Conservation (phyloP, 2,797 vertebrate genomes). For the Molossus molossus region DNA sequence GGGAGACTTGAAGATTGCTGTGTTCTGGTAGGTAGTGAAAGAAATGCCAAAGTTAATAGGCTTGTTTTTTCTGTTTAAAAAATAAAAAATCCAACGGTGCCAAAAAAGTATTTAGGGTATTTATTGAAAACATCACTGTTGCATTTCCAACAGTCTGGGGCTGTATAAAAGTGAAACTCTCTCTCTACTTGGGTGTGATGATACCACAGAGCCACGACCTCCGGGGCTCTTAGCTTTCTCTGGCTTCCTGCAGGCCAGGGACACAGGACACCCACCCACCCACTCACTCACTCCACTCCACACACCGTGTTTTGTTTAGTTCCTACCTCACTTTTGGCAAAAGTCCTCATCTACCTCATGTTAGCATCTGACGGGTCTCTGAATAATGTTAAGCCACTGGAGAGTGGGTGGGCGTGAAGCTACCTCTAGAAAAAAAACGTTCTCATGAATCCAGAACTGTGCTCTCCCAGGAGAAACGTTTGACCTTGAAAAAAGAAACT, state of each 20-base stretch:
- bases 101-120: conserved; percentile 89
- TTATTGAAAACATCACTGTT: conserved; percentile 82
- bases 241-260: conserved; percentile 80
- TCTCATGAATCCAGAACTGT: conserved; percentile 39
- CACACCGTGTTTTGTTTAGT: conserved; percentile 49
- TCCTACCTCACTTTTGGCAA: conserved; percentile 90
- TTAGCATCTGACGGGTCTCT: conserved; percentile 81
- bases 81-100: conserved; percentile 89
- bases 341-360: conserved; percentile 90
- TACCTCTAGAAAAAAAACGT: conserved; percentile 78
- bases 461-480: conserved; percentile 80
- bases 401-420: not conserved
- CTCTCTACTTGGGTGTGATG: conserved; percentile 84
- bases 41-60: conserved; percentile 90
- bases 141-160: conserved; percentile 87
- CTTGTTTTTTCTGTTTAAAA: conserved; percentile 69
- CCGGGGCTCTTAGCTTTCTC: conserved; percentile 25
- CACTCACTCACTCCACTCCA: conserved; percentile 55
- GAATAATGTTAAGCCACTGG: conserved; percentile 78
- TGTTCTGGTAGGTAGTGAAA: conserved; percentile 84
- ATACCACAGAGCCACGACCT: conserved; percentile 78
- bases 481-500: conserved; percentile 80
- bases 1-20: conserved; percentile 81
- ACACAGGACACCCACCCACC: conserved; percentile 83
- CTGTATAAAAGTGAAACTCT: conserved; percentile 88